phyloP scores from a whole-genome alignment of 2,113 vertebrate genomes.

The Lamprotornis superbus region DNA sequence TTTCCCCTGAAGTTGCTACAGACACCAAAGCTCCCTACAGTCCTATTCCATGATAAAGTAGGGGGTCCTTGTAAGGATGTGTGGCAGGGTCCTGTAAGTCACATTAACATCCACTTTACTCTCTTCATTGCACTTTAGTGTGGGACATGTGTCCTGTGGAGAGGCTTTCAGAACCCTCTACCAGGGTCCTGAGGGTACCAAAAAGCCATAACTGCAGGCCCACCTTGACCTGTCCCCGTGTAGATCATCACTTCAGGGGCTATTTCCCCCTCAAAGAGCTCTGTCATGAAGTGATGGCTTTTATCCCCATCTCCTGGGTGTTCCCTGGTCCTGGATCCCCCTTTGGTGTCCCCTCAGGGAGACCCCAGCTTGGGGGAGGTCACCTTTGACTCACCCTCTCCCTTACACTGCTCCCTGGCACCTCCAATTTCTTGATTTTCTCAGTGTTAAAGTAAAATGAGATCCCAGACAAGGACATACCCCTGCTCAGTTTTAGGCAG shows the following conservation, averaged over 20 bases:
- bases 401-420: accelerated
- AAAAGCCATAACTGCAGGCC: background rate
- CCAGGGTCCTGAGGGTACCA: background rate
- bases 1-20: background rate
- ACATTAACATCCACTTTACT: background rate
- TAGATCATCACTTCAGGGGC: background rate
- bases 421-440: background rate
- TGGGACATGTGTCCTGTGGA: background rate
- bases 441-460: background rate
- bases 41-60: background rate
- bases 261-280: background rate
- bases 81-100: background rate
- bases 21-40: background rate
- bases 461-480: background rate
- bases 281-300: background rate
- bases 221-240: accelerated
- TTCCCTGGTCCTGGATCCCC: background rate
- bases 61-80: background rate
- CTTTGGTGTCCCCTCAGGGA: accelerated
- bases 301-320: background rate
- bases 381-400: no score
- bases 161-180: background rate
- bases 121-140: background rate
- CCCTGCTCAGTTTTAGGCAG: background rate
- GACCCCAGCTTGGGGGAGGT: background rate